Percentiles rank a stretch among this genome's conserved stretches.
Conservation (phyloP, 2,797 vertebrate genomes). For the Tarsius wallacei region DNA sequence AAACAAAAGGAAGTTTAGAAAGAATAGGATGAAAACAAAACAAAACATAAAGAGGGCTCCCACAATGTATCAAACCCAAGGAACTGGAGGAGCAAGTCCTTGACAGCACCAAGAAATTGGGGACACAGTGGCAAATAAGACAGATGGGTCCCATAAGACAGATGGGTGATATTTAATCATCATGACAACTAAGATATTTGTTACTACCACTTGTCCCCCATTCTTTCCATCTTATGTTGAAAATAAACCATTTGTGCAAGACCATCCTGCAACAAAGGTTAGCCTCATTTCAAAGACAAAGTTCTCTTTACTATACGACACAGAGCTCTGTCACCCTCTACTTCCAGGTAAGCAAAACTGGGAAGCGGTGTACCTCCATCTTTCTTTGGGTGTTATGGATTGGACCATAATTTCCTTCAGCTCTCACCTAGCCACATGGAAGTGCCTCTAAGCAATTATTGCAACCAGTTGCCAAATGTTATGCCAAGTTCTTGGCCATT, state of each 20-base stretch:
- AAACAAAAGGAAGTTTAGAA: background rate
- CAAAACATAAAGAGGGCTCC: background rate
- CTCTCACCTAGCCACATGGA: background rate
- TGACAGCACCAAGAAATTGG: background rate
- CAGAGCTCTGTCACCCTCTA: background rate
- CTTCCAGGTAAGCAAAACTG: background rate
- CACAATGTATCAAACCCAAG: background rate
- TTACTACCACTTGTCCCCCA: background rate
- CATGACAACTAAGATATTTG: background rate
- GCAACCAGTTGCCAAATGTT: background rate
- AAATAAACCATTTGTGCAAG: background rate
- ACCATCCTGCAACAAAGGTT: background rate
- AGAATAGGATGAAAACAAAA: background rate
- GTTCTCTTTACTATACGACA: background rate
- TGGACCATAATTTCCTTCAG: background rate
- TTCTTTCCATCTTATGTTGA: background rate
- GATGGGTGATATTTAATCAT: background rate
- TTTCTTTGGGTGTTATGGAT: rapidly evolving
- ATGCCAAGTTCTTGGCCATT: background rate
- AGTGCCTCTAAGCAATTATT: too few species aligned
- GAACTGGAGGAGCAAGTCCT: background rate
- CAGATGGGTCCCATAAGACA: background rate
- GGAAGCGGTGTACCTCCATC: background rate
- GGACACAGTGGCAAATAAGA: background rate
- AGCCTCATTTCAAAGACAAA: background rate